Evolutionary conservation across 2,113 vertebrate genomes (phyloP).

Genomic region (Helogale parvula): DNA sequence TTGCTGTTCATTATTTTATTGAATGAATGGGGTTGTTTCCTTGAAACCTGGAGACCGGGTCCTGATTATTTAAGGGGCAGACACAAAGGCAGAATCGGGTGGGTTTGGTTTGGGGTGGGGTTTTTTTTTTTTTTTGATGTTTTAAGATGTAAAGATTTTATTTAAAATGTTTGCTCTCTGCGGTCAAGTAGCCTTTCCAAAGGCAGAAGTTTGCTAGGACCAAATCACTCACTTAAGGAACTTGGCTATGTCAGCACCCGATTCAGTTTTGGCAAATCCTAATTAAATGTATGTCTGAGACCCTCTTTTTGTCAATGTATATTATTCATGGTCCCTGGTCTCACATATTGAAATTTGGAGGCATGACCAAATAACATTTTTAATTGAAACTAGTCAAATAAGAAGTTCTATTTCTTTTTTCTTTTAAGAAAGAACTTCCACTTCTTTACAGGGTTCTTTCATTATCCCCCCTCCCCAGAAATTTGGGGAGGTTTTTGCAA

Average conservation of each 20-base stretch:
- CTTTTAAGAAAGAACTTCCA: neutral
- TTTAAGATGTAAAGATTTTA: conserved; percentile 39
- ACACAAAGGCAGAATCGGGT: conserved; percentile 77
- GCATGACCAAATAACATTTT: conserved; percentile 8
- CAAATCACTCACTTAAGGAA: neutral
- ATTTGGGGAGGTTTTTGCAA: neutral
- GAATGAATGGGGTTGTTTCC: conserved; percentile 81
- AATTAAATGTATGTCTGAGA: neutral
- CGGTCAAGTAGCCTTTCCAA: neutral
- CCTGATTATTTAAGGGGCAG: conserved; percentile 82
- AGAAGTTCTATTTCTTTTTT: neutral
- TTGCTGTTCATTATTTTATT: conserved; percentile 82
- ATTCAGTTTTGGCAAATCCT: neutral
- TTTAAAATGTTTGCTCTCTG: neutral
- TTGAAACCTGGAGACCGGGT: conserved; percentile 71
- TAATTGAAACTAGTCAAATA: conserved; percentile 12
- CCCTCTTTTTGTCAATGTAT: neutral
- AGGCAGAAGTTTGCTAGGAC: neutral
- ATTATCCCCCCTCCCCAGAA: neutral
- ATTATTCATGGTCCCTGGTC: neutral
- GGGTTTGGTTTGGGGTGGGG: conserved; percentile 67
- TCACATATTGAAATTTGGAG: conserved; percentile 18
- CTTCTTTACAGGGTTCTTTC: neutral
- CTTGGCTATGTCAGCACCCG: neutral
- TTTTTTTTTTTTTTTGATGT: neutral